Evolutionary conservation across 2,113 vertebrate species (phyloP).

Genomic region (Gasterosteus nipponicus): DNA sequence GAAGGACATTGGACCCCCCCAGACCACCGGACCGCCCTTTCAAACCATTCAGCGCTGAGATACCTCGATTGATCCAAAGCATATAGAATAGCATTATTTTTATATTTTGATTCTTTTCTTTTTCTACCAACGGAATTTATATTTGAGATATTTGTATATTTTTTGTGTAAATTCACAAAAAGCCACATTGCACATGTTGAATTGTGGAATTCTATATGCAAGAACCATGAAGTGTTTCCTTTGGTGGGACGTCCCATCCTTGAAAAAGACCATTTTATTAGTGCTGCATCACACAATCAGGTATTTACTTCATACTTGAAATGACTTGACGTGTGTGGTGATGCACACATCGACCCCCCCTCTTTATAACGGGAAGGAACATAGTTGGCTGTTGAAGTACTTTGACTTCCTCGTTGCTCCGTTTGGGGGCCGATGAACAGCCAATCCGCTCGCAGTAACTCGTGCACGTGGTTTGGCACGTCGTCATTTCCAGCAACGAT

Average conservation of each 20-base stretch:
- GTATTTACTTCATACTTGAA: slow-evolving; percentile 66
- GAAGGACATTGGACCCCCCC: no score
- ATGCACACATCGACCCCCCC: slow-evolving; percentile 2
- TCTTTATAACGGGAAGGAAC: not conserved
- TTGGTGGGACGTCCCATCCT: not conserved
- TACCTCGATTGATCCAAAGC: slow-evolving; percentile 62
- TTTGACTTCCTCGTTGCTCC: no score
- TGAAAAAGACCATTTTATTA: no score
- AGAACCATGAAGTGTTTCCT: slow-evolving; percentile 52
- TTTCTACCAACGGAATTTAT: slow-evolving; percentile 28
- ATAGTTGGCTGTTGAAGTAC: not conserved
- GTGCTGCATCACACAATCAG: no score
- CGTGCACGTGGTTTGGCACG: slow-evolving; percentile 33
- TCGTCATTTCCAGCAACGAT: slow-evolving; percentile 69
- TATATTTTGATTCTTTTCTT: slow-evolving; percentile 5
- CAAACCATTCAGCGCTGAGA: slow-evolving; percentile 17
- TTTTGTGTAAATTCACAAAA: slow-evolving; percentile 59
- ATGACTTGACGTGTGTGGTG: slow-evolving; percentile 81
- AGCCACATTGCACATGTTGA: slow-evolving; percentile 61
- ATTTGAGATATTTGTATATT: slow-evolving; percentile 58
- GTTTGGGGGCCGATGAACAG: no score
- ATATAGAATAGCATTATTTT: slow-evolving; percentile 63
- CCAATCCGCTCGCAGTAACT: no score
- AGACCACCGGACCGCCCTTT: not conserved
- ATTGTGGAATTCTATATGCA: slow-evolving; percentile 73